Evolutionary conservation across 2,888 invertebrate genomes (phyloP), one percentile per base, ranked within the genome.

Genomic region (Apamea anceps): DNA sequence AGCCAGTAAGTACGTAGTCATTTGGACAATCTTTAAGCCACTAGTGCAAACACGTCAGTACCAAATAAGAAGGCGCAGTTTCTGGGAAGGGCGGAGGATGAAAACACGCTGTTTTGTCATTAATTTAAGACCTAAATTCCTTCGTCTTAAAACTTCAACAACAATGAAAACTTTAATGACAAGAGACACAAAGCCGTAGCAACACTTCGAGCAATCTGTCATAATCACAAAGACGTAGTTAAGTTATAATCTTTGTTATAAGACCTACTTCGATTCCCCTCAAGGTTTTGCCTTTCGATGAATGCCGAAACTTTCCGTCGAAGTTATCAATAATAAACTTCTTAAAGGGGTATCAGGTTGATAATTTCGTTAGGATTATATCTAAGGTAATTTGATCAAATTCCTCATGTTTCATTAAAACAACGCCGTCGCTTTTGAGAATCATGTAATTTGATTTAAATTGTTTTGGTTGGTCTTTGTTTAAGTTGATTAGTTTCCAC

Each of bases 321-420:
- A 80, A 75, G 28, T 82, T 75, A 66, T 54, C 60, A 65, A 60
- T 83, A 75, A 62, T 57, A 57, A 45, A 75, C 15, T 75, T 62
- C 3, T 2, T 15, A 32, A 68, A 51, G n/a, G 25, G 45, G 21
- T 71, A 48, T 75, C 75, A 54, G 37, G 48, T 75, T 66, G 28
- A 65, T 80, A 21, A 82, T 71, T 74, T 66, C 10, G 7, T 60
- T 66, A 66, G 15, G n/a, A 75, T 82, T 62, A 68, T 79, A 60
- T 84, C 48, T 68, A 51, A 79, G 57, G 84, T 70, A 72, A 83
- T 83, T 71, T 25, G 12, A 6, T 42, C 18, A 67, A 72, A 75
- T 76, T 62, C 51, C n/a, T 85, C n/a, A 37, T 57, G 45, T 78
- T 72, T 48, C 28, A 73, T 54, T 68, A 37, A 21, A 79, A 68